Evolutionary conservation across 2,797 vertebrate genomes (phyloP).

Genomic region (Cossypha caffra): DNA sequence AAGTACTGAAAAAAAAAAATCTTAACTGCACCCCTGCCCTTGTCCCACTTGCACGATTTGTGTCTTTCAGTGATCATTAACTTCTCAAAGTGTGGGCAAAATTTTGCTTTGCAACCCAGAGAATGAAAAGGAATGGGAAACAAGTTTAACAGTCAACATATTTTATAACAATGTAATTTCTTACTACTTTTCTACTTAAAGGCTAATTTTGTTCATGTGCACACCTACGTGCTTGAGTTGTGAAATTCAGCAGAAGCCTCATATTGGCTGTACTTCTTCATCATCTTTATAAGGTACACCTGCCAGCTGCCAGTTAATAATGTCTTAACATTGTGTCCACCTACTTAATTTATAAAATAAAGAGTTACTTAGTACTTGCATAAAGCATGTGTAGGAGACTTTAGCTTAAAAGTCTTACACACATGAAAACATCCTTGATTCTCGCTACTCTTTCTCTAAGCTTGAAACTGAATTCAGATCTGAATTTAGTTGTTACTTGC

Average conservation of each 20-base stretch:
- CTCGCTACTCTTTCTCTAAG: neutral
- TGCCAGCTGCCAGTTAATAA: slow-evolving; percentile 48
- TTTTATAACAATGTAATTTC: slow-evolving; percentile 5
- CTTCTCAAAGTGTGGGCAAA: neutral
- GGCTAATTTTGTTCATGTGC: neutral
- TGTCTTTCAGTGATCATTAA: neutral
- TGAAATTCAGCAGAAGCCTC: slow-evolving; percentile 28
- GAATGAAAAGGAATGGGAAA: neutral
- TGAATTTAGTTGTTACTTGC: slow-evolving; percentile 1
- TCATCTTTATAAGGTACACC: slow-evolving; percentile 8
- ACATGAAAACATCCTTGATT: neutral
- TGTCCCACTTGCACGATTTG: neutral
- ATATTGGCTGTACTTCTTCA: neutral
- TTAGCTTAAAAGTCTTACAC: slow-evolving; percentile 16
- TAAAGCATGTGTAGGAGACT: slow-evolving; percentile 51
- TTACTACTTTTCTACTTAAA: slow-evolving; percentile 22
- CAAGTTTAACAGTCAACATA: neutral
- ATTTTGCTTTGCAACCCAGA: neutral
- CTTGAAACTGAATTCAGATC: neutral
- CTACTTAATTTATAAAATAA: slow-evolving; percentile 56
- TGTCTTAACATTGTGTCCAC: slow-evolving; percentile 45
- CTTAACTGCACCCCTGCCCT: neutral
- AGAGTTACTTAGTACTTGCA: slow-evolving; percentile 37
- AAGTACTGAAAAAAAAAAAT: neutral
- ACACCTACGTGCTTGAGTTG: slow-evolving; percentile 26